Base-by-base conservation (phyloP, 2,113 vertebrate species). In the Sylvietta virens region DNA sequence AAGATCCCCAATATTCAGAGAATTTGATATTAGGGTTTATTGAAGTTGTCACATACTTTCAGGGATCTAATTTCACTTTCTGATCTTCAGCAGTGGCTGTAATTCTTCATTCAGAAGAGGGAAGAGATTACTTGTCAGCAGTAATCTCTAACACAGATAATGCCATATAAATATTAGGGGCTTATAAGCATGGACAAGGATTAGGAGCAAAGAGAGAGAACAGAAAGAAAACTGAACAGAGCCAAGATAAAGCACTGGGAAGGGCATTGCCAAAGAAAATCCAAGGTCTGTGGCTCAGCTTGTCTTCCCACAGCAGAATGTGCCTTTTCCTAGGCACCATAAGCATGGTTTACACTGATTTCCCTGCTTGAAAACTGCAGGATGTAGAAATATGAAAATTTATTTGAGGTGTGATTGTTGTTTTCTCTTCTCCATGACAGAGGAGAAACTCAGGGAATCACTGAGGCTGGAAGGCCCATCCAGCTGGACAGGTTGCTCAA, bases 161-260 rank as follows among this genome's bases (percentile, higher is more conserved):
- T 97, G 88, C 88, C 94, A 96, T 96, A 96, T 94, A 96, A 97
- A 97, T 96, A 97, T 97, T 92, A 96, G 95, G 92, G 72, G 95
- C 91, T 97, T 97, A 95, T 95, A 88, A 93, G 91, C 95, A 96
- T 53, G 95, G 95, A 96, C 94, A 97, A 77, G 93, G 95, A 96
- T 97, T 96, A 95, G 95, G 79, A 95, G 94, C 72, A 72, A 86
- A 95, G 88, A 80, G 93, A 88, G 71, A 94, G 92, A 97, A 83
- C 79, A 88, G 93, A 96, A 96, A 95, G 90, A 60, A 93, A 96
- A 95, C 91, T 13, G 89, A 94, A 76, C 86, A 87, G 94, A 96
- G 92, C 72, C 95, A 96, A 96, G 94, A 96, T 95, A 94, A 96
- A 96, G 91, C 80, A 70, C 88, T 47, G 64, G 86, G 94, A 96